Evolutionary conservation across 2,113 vertebrate species (phyloP), one percentile per base, ranked within the genome.

Genomic region (Condylura cristata): DNA sequence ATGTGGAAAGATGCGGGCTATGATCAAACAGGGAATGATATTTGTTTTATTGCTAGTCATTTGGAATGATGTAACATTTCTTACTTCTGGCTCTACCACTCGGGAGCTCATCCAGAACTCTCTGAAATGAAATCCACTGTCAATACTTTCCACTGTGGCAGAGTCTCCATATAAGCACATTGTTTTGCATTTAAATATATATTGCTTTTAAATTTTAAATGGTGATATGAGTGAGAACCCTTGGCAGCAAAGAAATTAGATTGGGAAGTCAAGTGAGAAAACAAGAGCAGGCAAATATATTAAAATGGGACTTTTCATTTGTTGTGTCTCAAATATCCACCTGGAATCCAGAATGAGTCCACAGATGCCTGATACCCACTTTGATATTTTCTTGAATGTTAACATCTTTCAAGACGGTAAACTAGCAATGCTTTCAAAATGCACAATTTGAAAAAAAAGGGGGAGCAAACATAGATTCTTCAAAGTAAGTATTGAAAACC

Each of bases 241-340:
- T 96, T 97, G 89, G 88, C 96, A 98, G 93, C 66, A 89, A 72
- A 97, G 89, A 98, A 98, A 98, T 98, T 98, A 98, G 96, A 97
- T 97, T 98, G 97, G 98, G 98, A 98, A 98, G 95, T 98, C 97
- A 97, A 98, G 96, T 98, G 97, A 98, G 93, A 96, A 98, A 98
- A 89, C 71, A 95, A 97, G 97, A 97, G 93, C 95, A 97, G 71
- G 97, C 75, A 97, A 97, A 98, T 97, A 72, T 90, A 97, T 98
- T 97, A 96, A 98, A 98, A 96, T n/a, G 90, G 41, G 72, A 72
- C 86, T 97, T 98, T 95, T 91, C 96, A 78, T 97, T 97, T 61
- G 93, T 90, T 90, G 86, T 85, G 60, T 95, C 66, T 94, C 89
- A 44, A 79, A 58, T 91, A 97, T 94, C 48, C 84, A 86, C 90